Evolutionary conservation across 2,113 vertebrate genomes (phyloP), one percentile per base, ranked within the genome.

Genomic region (Tympanuchus pallidicinctus): DNA sequence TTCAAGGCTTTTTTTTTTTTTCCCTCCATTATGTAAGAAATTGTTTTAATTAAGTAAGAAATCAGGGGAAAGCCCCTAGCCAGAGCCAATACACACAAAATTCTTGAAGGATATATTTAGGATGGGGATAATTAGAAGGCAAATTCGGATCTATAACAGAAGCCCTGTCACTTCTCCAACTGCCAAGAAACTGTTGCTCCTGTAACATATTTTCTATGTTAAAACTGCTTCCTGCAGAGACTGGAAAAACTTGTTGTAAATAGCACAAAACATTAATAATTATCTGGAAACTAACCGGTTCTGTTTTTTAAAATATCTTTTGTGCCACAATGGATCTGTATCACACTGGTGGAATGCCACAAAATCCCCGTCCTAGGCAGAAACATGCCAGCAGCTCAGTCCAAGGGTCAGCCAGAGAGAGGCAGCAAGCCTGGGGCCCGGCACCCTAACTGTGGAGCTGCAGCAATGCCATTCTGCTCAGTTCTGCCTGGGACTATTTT

Each of bases 81-180:
- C 80, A 69, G 22, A 93, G 75, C 65, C 15, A 93, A 91, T 89
- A 80, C 19, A 94, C 17, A 61, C 50, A 77, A 81, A 93, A 93
- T 89, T 95, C 93, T 87, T 80, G 40, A 92, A 70, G 43, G 65
- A 92, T 96, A 91, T 91, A 91, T 94, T 94, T 92, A 91, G 78
- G 50, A 92, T 61, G 42, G 71, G 67, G 42, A 84, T 96, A 94
- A 92, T 11, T 91, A 52, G 72, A 93, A 96, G 43, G 85, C 94
- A 94, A 93, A 95, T 70, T 91, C 64, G 93, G 79, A 30, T 94
- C 89, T 81, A 2, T 16, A 91, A 95, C 76, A 94, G 89, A 93
- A 96, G 85, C n/a, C 78, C 76, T 78, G 57, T 90, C 88, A 91
- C 94, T 91, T 93, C 78, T 82, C 85, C 78, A 91, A 86, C 85